phyloP scores from a whole-genome alignment of 2,113 vertebrate genomes.

The Vombatus ursinus region DNA sequence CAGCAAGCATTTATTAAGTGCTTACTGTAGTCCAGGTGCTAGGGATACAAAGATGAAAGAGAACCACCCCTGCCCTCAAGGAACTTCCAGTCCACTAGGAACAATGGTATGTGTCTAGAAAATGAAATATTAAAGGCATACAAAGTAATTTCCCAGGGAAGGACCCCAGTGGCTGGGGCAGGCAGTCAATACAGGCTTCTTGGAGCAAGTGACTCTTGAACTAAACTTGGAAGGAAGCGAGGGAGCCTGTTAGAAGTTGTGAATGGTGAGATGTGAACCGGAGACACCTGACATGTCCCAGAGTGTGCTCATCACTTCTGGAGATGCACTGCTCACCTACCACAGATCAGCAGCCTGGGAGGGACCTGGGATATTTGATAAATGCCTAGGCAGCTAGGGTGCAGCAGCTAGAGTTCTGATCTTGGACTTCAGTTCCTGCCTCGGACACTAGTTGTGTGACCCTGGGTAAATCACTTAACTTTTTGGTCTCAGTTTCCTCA shows the following conservation, averaged over 20 bases:
- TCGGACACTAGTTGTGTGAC: not conserved
- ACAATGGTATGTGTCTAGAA: not conserved
- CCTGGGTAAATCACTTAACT: constrained; percentile 33
- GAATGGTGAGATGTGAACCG: not conserved
- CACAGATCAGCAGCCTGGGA: not conserved
- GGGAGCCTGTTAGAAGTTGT: not conserved
- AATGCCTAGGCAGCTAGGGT: not conserved
- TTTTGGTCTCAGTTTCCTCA: constrained; percentile 10
- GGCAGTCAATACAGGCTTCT: not conserved
- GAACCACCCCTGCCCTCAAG: not conserved
- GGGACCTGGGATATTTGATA: not conserved
- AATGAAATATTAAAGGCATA: not conserved
- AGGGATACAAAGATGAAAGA: not conserved
- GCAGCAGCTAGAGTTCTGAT: too few relatives aligned
- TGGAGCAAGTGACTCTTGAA: not conserved
- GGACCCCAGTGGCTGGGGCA: not conserved
- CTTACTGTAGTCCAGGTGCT: not conserved
- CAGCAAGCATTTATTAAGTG: not conserved
- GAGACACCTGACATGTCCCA: not conserved
- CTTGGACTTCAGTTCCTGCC: too few relatives aligned
- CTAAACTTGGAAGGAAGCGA: not conserved
- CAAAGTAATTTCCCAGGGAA: not conserved
- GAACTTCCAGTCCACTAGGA: not conserved
- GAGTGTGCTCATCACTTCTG: not conserved
- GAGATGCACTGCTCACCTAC: not conserved